phyloP scores from a whole-genome alignment of 2,797 vertebrate species.

The Hemitrygon akajei region DNA sequence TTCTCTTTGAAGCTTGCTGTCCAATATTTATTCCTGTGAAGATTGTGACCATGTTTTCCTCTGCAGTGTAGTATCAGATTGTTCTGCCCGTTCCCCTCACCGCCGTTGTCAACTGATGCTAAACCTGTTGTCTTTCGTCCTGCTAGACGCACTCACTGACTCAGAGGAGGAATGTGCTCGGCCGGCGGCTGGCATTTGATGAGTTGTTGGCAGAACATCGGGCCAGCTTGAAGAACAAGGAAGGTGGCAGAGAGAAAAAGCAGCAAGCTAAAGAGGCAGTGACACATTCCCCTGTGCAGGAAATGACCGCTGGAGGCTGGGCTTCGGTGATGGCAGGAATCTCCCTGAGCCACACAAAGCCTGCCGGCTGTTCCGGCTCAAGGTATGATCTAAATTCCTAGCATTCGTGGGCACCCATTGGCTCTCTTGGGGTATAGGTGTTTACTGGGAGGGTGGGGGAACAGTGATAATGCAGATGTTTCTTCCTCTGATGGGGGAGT shows the following conservation, averaged over 20 bases:
- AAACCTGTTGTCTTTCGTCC: background rate
- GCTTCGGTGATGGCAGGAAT: slow-evolving; percentile 45
- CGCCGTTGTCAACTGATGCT: slow-evolving; percentile 26
- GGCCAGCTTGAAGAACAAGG: slow-evolving; percentile 68
- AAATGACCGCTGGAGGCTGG: slow-evolving; percentile 45
- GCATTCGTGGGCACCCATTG: background rate
- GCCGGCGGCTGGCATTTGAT: slow-evolving; percentile 83
- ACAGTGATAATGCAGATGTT: background rate
- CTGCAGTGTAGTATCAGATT: background rate
- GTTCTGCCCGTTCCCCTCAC: slow-evolving; percentile 19
- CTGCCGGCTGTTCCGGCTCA: slow-evolving; percentile 52
- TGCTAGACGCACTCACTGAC: slow-evolving; percentile 85
- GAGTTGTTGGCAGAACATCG: slow-evolving; percentile 83
- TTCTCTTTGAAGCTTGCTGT: background rate
- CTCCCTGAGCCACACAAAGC: slow-evolving; percentile 47
- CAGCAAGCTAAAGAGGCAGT: slow-evolving; percentile 48
- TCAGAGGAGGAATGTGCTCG: slow-evolving; percentile 79
- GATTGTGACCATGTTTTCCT: background rate
- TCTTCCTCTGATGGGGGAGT: background rate
- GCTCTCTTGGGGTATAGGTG: background rate
- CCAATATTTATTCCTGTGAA: background rate
- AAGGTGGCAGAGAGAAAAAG: slow-evolving; percentile 62
- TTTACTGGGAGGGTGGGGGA: background rate
- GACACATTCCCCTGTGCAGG: slow-evolving; percentile 45
- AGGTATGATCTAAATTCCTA: slow-evolving; percentile 51